Conservation (phyloP, 2,888 invertebrate genomes). For the Bombylius discolor region DNA sequence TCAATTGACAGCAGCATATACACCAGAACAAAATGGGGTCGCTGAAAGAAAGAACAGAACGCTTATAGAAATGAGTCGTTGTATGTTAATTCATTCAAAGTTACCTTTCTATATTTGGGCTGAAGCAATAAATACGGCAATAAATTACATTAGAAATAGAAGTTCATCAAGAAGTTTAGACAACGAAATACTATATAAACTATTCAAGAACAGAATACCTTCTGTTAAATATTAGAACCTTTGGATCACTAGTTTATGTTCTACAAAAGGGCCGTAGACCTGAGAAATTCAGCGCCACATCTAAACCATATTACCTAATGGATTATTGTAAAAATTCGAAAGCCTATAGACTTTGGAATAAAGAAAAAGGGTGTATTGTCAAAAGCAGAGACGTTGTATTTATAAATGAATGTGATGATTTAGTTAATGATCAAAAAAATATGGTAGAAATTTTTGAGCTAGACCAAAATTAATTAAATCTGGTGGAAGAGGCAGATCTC, state of each 20-base stretch:
- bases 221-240: background rate
- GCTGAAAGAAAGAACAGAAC: background rate
- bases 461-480: background rate
- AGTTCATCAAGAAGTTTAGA: background rate
- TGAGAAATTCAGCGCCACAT: slow-evolving; percentile 11
- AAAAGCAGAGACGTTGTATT: background rate
- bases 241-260: background rate
- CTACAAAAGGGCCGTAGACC: background rate
- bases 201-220: background rate
- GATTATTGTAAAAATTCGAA: background rate
- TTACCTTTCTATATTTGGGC: background rate
- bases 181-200: background rate
- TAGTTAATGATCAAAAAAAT: too few relatives aligned
- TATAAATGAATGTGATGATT: too few relatives aligned
- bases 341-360: background rate
- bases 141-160: background rate
- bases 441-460: background rate
- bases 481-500: background rate
- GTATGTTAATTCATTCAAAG: background rate
- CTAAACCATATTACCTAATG: background rate
- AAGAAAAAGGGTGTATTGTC: background rate
- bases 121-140: background rate
- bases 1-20: too few relatives aligned
- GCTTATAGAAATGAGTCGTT: background rate
- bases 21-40: too few relatives aligned